Percentiles rank a stretch among this genome's conserved stretches.
Conservation (phyloP, 2,888 invertebrate species). For the Acanthosepion pharaonis region DNA sequence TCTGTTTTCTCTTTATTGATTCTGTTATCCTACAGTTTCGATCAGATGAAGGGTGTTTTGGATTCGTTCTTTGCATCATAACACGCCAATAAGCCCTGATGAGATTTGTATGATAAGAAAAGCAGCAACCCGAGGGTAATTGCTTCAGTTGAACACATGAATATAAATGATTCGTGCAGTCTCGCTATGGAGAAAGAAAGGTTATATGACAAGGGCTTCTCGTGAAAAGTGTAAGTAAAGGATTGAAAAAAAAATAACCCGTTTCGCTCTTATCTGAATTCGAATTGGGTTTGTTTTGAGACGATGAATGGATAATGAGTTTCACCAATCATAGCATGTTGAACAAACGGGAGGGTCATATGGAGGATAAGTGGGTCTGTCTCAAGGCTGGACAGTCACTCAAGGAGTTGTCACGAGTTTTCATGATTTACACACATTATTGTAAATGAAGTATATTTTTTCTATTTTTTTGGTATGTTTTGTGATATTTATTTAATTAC, state of each 20-base stretch:
- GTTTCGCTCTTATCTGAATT: neutral
- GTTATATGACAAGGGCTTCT: neutral
- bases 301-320: neutral
- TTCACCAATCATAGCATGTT: neutral
- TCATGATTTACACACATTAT: no score
- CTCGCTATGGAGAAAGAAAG: neutral
- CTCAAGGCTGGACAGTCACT: no score
- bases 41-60: neutral
- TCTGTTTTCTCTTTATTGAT: neutral
- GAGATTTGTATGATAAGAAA: neutral
- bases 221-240: neutral
- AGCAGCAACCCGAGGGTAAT: neutral
- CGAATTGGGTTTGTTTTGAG: neutral
- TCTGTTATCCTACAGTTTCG: neutral
- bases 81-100: neutral
- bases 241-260: neutral
- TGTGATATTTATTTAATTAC: no score
- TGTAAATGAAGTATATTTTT: no score
- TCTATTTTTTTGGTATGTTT: no score
- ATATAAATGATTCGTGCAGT: neutral
- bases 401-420: no score
- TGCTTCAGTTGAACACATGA: neutral
- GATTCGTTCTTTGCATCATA: neutral
- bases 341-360: no score
- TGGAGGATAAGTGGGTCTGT: no score